phyloP scores from a whole-genome alignment of 2,113 vertebrate genomes.

The Aplodontia rufa region DNA sequence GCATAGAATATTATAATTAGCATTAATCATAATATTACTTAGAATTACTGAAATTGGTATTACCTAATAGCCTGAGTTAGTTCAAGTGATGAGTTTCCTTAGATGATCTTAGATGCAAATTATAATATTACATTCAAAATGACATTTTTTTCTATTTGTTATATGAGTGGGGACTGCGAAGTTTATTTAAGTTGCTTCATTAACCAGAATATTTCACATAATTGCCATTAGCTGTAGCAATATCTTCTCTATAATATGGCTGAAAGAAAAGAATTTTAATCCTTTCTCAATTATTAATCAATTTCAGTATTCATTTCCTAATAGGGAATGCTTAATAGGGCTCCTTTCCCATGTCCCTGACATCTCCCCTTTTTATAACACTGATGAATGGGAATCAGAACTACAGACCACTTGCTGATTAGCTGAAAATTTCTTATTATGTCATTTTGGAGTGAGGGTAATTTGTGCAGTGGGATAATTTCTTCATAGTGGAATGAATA shows the following conservation, averaged over 20 bases:
- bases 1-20: conserved; percentile 44
- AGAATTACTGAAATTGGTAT: conserved; percentile 56
- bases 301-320: conserved; percentile 65
- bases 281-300: conserved; percentile 76
- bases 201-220: conserved; percentile 75
- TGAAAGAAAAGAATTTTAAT: conserved; percentile 64
- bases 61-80: conserved; percentile 63
- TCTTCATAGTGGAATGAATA: conserved; percentile 56
- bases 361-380: conserved; percentile 1
- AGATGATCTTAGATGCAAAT: conserved; percentile 62
- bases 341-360: background rate
- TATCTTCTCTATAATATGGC: conserved; percentile 61
- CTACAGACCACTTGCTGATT: conserved; percentile 67
- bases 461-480: conserved; percentile 70
- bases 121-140: conserved; percentile 54
- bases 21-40: conserved; percentile 58
- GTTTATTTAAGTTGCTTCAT: conserved; percentile 80
- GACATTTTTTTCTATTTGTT: conserved; percentile 46
- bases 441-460: conserved; percentile 66
- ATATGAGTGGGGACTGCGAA: conserved; percentile 54
- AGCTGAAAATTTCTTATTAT: conserved; percentile 75
- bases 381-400: conserved; percentile 60
- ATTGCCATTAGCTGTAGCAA: conserved; percentile 65
- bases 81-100: conserved; percentile 55
- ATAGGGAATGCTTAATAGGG: conserved; percentile 56